Conservation (phyloP, 2,888 invertebrate genomes). For the Byasa hedistus region DNA sequence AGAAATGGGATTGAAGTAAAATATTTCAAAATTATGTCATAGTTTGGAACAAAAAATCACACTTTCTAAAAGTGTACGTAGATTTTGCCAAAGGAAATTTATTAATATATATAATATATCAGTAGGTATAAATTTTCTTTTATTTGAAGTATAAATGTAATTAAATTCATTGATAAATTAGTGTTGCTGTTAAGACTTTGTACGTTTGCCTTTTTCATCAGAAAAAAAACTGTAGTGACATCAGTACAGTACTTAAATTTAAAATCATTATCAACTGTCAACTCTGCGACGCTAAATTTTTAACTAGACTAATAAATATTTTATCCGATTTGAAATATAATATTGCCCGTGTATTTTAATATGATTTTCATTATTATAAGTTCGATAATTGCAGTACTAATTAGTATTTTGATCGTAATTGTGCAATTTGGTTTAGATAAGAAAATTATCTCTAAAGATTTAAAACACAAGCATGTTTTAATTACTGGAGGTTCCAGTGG, state of each 20-base stretch:
- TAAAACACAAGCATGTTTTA: constrained; percentile 81
- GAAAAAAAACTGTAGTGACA: background rate
- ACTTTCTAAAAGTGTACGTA: too few species aligned
- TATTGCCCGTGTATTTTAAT: background rate
- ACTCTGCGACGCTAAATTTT: background rate
- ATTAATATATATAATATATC: too few species aligned
- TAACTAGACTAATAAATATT: background rate
- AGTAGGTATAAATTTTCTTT: too few species aligned
- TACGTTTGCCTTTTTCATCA: background rate
- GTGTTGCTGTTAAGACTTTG: background rate
- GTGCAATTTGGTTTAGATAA: constrained; percentile 52
- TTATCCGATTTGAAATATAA: background rate
- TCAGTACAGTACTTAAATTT: background rate
- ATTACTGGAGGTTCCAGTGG: constrained; percentile 98
- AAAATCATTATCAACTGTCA: background rate
- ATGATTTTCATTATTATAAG: constrained; percentile 32
- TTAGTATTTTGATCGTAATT: constrained; percentile 39
- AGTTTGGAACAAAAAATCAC: too few species aligned
- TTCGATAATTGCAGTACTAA: constrained; percentile 36
- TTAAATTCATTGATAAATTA: too few species aligned
- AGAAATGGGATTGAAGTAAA: too few species aligned
- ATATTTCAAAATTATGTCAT: too few species aligned
- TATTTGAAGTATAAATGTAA: too few species aligned
- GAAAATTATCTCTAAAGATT: constrained; percentile 52
- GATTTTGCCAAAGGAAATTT: too few species aligned